A percentile compares a stretch with the other conserved stretches of the same genome.
phyloP scores from a whole-genome alignment of 2,888 invertebrate genomes.

The Sericinus montela region DNA sequence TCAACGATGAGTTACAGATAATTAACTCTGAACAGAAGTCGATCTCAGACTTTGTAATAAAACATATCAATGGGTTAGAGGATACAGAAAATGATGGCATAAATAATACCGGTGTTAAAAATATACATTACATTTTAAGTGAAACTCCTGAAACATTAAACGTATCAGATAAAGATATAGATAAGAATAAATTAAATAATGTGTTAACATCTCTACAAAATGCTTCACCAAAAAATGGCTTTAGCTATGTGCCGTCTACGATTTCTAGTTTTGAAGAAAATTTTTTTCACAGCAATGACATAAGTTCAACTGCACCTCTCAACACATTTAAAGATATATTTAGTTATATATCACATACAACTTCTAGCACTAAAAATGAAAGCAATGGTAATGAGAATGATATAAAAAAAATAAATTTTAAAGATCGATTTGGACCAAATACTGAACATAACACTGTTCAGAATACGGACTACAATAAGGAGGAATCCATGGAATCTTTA shows the following conservation, averaged over 20 bases:
- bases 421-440: background rate
- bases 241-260: constrained; percentile 19
- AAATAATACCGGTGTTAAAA: constrained; percentile 36
- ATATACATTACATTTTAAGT: constrained; percentile 42
- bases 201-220: constrained; percentile 36
- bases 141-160: constrained; percentile 36
- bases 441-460: constrained; percentile 5
- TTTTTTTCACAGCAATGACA: background rate
- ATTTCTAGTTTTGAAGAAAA: constrained; percentile 18
- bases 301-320: background rate
- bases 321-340: constrained; percentile 23
- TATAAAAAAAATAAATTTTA: constrained; percentile 3
- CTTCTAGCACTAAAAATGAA: background rate
- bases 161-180: constrained; percentile 17
- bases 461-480: constrained; percentile 1
- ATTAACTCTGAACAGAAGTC: constrained; percentile 22
- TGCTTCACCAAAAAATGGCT: constrained; percentile 18
- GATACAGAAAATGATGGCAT: constrained; percentile 37
- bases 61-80: constrained; percentile 42
- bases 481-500: constrained; percentile 1
- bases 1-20: constrained; percentile 31
- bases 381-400: constrained; percentile 17
- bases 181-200: constrained; percentile 38
- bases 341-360: background rate
- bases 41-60: constrained; percentile 38